Evolutionary conservation across 2,113 vertebrate genomes (phyloP).

Genomic region (Tachysurus fulvidraco): DNA sequence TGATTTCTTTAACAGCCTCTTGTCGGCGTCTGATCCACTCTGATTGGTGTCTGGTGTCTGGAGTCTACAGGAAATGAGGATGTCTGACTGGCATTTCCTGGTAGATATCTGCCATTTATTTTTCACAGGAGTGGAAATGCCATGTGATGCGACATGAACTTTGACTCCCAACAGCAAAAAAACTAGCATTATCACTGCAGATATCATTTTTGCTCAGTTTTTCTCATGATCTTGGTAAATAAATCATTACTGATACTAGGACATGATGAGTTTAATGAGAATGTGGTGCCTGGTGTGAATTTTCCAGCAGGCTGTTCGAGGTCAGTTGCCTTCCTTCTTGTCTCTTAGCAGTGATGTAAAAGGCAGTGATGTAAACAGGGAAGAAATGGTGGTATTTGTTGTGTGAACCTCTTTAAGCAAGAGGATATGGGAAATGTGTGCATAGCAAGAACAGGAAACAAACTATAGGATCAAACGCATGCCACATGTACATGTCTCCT

Average conservation of each 20-base stretch:
- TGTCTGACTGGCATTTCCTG: constrained; percentile 39
- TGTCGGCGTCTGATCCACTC: constrained; percentile 1
- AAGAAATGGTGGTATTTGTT: constrained; percentile 35
- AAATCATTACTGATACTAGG: background rate
- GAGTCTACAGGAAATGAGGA: constrained; percentile 30
- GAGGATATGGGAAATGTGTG: constrained; percentile 34
- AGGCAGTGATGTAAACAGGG: constrained; percentile 32
- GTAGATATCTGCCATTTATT: background rate
- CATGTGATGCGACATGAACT: background rate
- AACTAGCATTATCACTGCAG: background rate
- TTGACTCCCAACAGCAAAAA: background rate
- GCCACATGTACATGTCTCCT: background rate
- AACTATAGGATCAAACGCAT: constrained; percentile 2
- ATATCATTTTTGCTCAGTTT: background rate
- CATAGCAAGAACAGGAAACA: constrained; percentile 32
- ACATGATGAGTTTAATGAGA: background rate
- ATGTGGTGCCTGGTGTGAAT: background rate
- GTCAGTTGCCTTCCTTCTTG: background rate
- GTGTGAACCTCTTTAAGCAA: constrained; percentile 13
- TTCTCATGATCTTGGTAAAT: background rate
- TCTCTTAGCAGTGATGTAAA: background rate
- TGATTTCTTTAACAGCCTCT: constrained; percentile 40
- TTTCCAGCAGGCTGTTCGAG: background rate
- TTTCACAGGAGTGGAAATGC: constrained; percentile 16
- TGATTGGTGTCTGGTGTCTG: constrained; percentile 7